Base-by-base conservation (phyloP, 2,888 invertebrate species). In the Aplocera efformata region DNA sequence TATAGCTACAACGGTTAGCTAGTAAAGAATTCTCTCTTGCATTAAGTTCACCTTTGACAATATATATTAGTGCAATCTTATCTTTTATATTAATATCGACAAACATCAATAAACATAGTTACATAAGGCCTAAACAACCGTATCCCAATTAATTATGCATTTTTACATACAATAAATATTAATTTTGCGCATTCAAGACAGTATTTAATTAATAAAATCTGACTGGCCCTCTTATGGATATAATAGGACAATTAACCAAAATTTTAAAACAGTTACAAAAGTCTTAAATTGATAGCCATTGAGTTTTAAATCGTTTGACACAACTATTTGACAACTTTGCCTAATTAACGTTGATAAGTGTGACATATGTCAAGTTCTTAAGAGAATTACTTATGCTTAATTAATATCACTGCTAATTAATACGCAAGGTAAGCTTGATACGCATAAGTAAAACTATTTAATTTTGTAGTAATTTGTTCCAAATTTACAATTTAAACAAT, bases 311-410 rank as follows among this genome's bases (percentile, higher is more conserved):
- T 42, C 7, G 10, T 10, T 31, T 9, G 7, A 7, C 9, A 6
- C 9, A 7, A 10, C 7, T 23, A 17, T 5, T 25, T n/a, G 20
- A 26, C 26, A 32, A 32, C 7, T 26, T 31, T 21, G 26, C 13
- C 24, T 22, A 37, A 34, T 33, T 31, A 22, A 34, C 54, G 58
- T 62, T 65, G 74, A 76, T 74, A 74, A 60, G 65, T 66, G 59
- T 74, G 82, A 84, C 80, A 81, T 68, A 53, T 77, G 84, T 83
- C 82, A 75, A 58, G 58, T 59, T 57, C 60, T 60, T 63, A 57
- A 62, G 66, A 63, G 67, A 67, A 72, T 78, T 78, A 65, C 69
- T 74, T 77, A 79, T n/a, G n/a, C n/a, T n/a, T 79, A 78, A 79
- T 81, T 73, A 74, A 65, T 63, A 67, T 62, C 61, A 62, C 57